Percentiles rank a stretch among this genome's conserved stretches.
Evolutionary conservation across 2,888 invertebrate genomes (phyloP).

Genomic region (Habroteleia sp.): DNA sequence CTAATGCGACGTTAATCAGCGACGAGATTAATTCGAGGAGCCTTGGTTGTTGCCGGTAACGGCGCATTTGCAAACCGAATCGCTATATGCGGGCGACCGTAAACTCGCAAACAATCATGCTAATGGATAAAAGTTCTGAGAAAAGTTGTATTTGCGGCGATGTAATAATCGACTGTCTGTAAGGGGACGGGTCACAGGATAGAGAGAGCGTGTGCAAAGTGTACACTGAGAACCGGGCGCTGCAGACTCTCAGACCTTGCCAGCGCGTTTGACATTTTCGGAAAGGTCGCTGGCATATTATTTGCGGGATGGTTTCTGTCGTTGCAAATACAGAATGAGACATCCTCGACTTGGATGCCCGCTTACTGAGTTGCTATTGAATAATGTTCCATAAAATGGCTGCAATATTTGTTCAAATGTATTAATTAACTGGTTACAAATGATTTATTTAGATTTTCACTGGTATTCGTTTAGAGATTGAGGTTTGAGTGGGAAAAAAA

Average conservation of each 20-base stretch:
- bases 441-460: no score
- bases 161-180: constrained; percentile 71
- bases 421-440: no score
- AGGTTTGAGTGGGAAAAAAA: no score
- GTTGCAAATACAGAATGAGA: no score
- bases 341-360: no score
- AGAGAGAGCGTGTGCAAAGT: constrained; percentile 18
- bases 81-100: constrained; percentile 50
- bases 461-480: no score
- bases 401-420: no score
- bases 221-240: constrained; percentile 3
- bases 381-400: no score
- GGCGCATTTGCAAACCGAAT: constrained; percentile 55
- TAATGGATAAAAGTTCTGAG: constrained; percentile 76
- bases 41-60: constrained; percentile 20
- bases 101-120: constrained; percentile 71
- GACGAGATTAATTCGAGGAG: constrained; percentile 18
- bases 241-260: constrained; percentile 13
- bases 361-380: no score
- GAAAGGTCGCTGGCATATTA: constrained; percentile 25
- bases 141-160: constrained; percentile 72
- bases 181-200: constrained; percentile 34
- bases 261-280: constrained; percentile 30
- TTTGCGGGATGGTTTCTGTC: constrained; percentile 4
- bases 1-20: constrained; percentile 31